A percentile compares a stretch with the other conserved stretches of the same genome.
phyloP scores from a whole-genome alignment of 2,888 invertebrate species.

The Nephrotoma appendiculata region DNA sequence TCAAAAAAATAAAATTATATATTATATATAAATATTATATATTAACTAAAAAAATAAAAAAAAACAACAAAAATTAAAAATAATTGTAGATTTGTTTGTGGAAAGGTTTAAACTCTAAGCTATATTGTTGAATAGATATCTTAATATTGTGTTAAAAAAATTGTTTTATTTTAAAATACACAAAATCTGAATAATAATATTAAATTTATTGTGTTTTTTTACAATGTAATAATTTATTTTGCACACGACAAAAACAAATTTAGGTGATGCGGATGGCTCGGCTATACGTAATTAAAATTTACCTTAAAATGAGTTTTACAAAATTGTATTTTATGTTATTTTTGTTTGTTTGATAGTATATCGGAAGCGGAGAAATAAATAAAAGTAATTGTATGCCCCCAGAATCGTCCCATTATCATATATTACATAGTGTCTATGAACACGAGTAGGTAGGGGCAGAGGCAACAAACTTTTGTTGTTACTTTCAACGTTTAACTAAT shows the following conservation, averaged over 20 bases:
- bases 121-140: constrained; percentile 6
- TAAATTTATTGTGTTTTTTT: not conserved
- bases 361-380: too few relatives aligned
- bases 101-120: constrained; percentile 4
- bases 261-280: too few relatives aligned
- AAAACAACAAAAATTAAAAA: not conserved
- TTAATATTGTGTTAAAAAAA: constrained; percentile 6
- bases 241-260: not conserved
- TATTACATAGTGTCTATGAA: too few relatives aligned
- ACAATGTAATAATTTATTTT: not conserved
- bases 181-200: constrained; percentile 6
- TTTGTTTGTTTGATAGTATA: too few relatives aligned
- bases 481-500: too few relatives aligned
- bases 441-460: too few relatives aligned
- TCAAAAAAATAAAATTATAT: not conserved
- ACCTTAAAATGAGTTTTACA: too few relatives aligned
- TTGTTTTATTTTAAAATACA: constrained; percentile 6
- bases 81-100: constrained; percentile 6
- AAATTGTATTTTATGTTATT: too few relatives aligned
- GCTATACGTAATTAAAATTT: too few relatives aligned
- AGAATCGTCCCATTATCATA: too few relatives aligned
- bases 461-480: too few relatives aligned
- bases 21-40: not conserved
- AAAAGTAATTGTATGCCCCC: too few relatives aligned
- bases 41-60: not conserved